phyloP scores from a whole-genome alignment of 2,888 invertebrate genomes.

The Dicranocentrus wangi region DNA sequence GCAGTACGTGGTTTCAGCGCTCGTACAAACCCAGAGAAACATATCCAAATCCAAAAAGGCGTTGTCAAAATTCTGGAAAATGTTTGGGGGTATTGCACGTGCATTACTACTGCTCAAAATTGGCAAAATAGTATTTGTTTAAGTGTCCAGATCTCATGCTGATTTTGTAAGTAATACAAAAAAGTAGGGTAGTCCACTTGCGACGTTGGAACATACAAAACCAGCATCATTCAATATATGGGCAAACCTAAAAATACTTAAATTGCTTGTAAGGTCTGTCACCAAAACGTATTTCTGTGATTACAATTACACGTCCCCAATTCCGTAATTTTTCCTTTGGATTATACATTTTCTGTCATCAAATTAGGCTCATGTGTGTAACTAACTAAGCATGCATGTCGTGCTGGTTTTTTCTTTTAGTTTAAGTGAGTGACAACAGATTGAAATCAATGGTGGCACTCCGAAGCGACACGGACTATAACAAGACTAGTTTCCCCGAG shows the following conservation, averaged over 20 bases:
- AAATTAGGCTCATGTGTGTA: background rate
- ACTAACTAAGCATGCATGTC: conserved; percentile 5
- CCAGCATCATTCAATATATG: too few relatives aligned
- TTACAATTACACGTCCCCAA: conserved; percentile 19
- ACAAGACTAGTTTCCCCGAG: background rate
- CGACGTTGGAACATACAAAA: too few relatives aligned
- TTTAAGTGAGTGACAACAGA: conserved; percentile 3
- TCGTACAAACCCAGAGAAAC: too few relatives aligned
- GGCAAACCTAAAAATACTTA: background rate
- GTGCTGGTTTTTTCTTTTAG: background rate
- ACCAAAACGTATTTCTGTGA: background rate
- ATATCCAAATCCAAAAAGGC: too few relatives aligned
- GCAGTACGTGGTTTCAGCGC: too few relatives aligned
- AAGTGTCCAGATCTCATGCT: background rate
- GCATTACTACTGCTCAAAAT: background rate
- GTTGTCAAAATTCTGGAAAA: too few relatives aligned
- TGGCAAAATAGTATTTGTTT: background rate
- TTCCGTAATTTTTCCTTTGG: conserved; percentile 17
- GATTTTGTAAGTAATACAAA: background rate
- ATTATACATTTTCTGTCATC: conserved; percentile 14
- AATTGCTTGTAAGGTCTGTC: background rate
- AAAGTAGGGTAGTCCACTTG: too few relatives aligned
- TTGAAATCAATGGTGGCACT: background rate
- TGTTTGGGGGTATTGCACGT: too few relatives aligned
- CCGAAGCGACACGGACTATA: too few relatives aligned